These are phyloP conservation scores for Molossus alvarezi DNA, from an alignment of 2,797 vertebrate genomes.

Conservation along the genomic window DNA sequence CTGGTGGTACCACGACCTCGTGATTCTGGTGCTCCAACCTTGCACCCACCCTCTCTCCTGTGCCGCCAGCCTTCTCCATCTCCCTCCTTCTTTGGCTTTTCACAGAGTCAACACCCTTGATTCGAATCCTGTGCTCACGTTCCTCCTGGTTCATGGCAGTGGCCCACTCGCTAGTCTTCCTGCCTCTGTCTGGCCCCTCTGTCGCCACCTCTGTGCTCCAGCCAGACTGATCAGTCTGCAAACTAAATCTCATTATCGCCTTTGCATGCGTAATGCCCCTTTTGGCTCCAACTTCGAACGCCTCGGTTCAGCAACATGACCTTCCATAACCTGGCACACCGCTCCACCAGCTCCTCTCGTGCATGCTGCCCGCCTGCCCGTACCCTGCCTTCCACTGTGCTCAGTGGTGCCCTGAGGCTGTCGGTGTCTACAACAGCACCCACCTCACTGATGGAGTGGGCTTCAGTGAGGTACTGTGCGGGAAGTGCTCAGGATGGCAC, in stretches of 20 bases:
- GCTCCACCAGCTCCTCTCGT: not conserved
- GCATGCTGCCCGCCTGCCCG: not conserved
- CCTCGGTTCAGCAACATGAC: not conserved
- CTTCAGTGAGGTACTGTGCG: not conserved
- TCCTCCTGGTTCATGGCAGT: not conserved
- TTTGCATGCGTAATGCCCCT: not conserved
- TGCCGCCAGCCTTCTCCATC: not conserved
- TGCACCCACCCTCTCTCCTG: not conserved
- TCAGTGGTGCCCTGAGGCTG: not conserved
- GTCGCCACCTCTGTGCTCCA: not conserved
- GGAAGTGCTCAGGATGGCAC: not conserved
- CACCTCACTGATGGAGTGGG: not conserved
- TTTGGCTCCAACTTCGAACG: not conserved
- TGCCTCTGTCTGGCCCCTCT: not conserved
- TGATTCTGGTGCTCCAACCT: not conserved
- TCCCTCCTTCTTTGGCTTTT: not conserved
- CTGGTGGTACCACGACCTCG: not conserved
- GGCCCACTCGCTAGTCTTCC: not conserved
- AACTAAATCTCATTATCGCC: not conserved
- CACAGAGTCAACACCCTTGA: not conserved
- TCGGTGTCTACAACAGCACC: not conserved
- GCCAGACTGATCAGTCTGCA: not conserved
- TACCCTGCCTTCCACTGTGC: not conserved
- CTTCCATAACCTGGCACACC: not conserved
- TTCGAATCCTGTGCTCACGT: not conserved